Percentiles rank a stretch among this genome's conserved stretches.
Evolutionary conservation across 2,797 vertebrate genomes (phyloP).

Genomic region (Manis pentadactyla): DNA sequence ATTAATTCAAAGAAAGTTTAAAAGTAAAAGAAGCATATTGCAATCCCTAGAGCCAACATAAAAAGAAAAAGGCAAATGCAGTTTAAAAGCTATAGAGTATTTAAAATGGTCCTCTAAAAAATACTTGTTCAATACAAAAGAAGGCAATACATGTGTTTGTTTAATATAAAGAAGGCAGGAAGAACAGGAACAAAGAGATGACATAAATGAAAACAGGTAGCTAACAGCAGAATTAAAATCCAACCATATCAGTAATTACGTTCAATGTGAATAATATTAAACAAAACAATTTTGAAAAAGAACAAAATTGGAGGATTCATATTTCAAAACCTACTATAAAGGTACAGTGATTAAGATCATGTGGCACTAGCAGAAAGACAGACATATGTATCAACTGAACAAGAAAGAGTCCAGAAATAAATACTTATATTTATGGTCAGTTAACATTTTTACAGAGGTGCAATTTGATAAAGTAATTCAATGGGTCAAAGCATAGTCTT

Average conservation of each 20-base stretch:
- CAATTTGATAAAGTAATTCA: background rate
- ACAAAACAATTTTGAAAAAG: background rate
- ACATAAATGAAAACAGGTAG: background rate
- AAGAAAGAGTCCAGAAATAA: slow-evolving; percentile 21
- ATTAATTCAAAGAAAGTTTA: background rate
- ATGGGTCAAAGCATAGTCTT: background rate
- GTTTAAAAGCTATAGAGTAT: background rate
- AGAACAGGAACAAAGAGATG: background rate
- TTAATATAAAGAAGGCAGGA: background rate
- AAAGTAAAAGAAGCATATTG: background rate
- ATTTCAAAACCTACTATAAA: background rate
- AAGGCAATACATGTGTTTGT: background rate
- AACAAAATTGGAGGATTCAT: background rate
- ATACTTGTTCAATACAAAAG: background rate
- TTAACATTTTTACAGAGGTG: background rate
- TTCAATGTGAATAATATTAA: background rate
- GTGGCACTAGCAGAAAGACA: background rate
- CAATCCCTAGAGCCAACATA: background rate
- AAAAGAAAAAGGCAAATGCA: background rate
- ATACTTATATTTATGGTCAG: background rate
- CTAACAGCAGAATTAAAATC: background rate
- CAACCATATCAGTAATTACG: background rate
- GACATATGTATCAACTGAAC: background rate
- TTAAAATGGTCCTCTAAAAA: background rate
- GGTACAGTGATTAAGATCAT: background rate